Percentiles rank a stretch among this genome's conserved stretches.
Evolutionary conservation across 2,797 vertebrate genomes (phyloP).

Genomic region (Pseudopleuronectes americanus): DNA sequence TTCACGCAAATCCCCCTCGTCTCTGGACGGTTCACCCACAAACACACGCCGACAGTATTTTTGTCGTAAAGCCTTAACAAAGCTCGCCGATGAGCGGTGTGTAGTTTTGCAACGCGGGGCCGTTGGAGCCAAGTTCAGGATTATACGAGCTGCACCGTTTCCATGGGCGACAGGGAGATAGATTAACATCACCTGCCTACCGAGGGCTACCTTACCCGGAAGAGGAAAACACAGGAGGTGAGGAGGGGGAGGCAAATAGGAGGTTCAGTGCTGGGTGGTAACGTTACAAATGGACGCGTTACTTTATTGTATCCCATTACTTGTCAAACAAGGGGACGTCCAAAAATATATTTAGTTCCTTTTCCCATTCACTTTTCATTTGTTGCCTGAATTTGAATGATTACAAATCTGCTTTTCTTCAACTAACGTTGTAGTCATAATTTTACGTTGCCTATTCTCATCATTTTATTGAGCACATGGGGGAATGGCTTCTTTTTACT

Average conservation of each 20-base stretch:
- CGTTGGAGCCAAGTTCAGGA: slow-evolving; percentile 57
- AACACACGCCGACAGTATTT: not conserved
- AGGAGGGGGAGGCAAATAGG: slow-evolving; percentile 19
- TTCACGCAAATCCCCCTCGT: slow-evolving; percentile 17
- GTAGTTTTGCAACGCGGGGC: slow-evolving; percentile 40
- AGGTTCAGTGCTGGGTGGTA: slow-evolving; percentile 13
- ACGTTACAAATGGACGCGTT: slow-evolving; percentile 4
- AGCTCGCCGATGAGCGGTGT: not conserved
- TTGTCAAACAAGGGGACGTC: not conserved
- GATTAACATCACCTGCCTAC: slow-evolving; percentile 74
- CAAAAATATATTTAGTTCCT: too few relatives aligned
- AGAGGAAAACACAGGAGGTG: slow-evolving; percentile 39
- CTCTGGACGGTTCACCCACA: not conserved
- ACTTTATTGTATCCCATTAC: not conserved
- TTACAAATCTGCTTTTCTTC: not conserved
- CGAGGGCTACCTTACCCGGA: slow-evolving; percentile 59
- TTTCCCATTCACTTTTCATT: too few relatives aligned
- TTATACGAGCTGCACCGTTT: slow-evolving; percentile 69
- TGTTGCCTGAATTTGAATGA: not conserved
- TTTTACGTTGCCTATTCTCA: too few relatives aligned
- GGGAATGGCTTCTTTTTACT: too few relatives aligned
- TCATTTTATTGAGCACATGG: too few relatives aligned
- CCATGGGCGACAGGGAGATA: slow-evolving; percentile 71
- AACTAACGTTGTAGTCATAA: not conserved
- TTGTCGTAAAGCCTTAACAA: too few relatives aligned